A percentile compares a stretch with the other conserved stretches of the same genome.
These are phyloP conservation scores for Cydia fagiglandana DNA, from an alignment of 1,140 invertebrate genomes.

Conservation along the genomic window DNA sequence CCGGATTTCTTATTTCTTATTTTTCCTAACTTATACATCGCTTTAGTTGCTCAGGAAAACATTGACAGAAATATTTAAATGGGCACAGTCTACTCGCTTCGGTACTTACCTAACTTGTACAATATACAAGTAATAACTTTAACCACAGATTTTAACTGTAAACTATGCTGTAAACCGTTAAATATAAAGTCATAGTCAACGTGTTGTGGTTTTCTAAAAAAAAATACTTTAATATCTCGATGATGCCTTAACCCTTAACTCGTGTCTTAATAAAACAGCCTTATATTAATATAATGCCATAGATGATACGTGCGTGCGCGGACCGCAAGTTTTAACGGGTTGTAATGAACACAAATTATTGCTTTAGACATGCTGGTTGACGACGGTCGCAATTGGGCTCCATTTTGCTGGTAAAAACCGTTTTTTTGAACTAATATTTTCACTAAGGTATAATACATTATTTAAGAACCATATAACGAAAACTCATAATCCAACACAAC, in stretches of 20 bases:
- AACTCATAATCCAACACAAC: neutral
- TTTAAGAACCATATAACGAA: neutral
- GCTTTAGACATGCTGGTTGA: conserved; percentile 6
- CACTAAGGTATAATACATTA: neutral
- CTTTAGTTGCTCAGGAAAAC: no score
- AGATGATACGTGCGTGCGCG: conserved; percentile 1
- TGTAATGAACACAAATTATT: conserved; percentile 6
- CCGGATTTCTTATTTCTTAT: no score
- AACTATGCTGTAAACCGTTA: neutral
- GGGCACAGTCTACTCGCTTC: no score
- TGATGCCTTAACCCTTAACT: conserved; percentile 9
- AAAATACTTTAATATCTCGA: neutral
- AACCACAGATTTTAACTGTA: neutral
- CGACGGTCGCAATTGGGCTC: neutral
- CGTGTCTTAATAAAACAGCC: conserved; percentile 4
- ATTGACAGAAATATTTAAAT: no score
- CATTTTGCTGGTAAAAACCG: neutral
- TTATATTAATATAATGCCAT: neutral
- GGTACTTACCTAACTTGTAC: no score
- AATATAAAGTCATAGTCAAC: neutral
- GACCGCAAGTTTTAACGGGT: conserved; percentile 12
- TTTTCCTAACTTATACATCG: no score
- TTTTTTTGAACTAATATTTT: neutral
- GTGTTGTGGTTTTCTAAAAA: neutral
- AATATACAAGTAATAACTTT: neutral